Evolutionary conservation across 2,888 invertebrate genomes (phyloP).

Genomic region (Nomada fabriciana): DNA sequence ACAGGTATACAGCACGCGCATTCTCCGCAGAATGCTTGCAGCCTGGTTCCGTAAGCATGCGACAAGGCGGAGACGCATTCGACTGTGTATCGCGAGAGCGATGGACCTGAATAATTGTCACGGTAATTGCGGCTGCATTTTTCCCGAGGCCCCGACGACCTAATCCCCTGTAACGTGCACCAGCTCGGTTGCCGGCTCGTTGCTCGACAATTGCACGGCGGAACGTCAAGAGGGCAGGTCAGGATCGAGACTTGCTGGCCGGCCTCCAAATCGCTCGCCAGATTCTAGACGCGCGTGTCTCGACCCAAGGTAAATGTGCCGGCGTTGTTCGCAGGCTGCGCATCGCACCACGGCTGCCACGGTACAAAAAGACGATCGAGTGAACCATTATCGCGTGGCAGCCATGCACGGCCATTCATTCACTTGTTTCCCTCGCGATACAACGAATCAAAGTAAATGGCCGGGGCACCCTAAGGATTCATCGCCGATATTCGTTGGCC

Average conservation of each 20-base stretch:
- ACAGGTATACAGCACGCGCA: not conserved
- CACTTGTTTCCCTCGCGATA: not conserved
- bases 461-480: too few species aligned
- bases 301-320: conserved; percentile 63
- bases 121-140: conserved; percentile 51
- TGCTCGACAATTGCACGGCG: conserved; percentile 49
- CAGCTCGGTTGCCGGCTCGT: conserved; percentile 7
- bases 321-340: conserved; percentile 15
- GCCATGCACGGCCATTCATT: conserved; percentile 3
- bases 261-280: conserved; percentile 67
- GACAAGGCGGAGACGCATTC: not conserved
- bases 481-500: too few species aligned
- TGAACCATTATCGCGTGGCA: conserved; percentile 16
- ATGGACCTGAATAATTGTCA: conserved; percentile 16
- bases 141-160: conserved; percentile 14
- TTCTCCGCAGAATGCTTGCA: too few species aligned
- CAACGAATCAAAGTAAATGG: not conserved
- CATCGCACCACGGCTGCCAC: not conserved
- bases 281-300: conserved; percentile 61
- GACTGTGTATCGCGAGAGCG: not conserved
- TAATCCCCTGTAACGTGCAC: conserved; percentile 21
- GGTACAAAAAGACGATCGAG: not conserved
- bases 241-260: conserved; percentile 67
- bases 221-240: conserved; percentile 63
- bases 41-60: not conserved